Evolutionary conservation across 1,140 invertebrate genomes (phyloP).

Genomic region (Diorhabda carinulata): DNA sequence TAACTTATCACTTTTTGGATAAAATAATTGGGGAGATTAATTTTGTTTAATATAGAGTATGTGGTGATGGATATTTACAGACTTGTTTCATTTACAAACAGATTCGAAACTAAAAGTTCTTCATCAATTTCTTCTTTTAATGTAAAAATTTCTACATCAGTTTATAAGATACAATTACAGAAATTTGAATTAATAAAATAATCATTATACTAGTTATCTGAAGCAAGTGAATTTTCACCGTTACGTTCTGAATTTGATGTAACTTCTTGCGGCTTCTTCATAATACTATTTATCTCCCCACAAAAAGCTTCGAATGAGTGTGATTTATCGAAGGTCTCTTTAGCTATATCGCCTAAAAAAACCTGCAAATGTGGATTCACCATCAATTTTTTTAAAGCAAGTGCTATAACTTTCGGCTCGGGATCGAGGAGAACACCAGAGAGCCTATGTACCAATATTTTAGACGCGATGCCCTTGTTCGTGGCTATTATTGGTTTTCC

Average conservation of each 20-base stretch:
- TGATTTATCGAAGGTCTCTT: constrained; percentile 27
- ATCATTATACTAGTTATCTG: no score
- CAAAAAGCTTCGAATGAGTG: constrained; percentile 30
- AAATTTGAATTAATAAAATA: no score
- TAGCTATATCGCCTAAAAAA: constrained; percentile 32
- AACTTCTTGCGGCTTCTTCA: not conserved
- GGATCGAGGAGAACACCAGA: constrained; percentile 38
- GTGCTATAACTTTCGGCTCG: constrained; percentile 34
- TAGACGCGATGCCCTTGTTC: constrained; percentile 36
- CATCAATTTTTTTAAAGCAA: constrained; percentile 36
- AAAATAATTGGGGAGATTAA: no score
- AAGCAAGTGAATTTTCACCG: not conserved
- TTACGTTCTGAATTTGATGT: no score
- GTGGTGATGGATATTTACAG: no score
- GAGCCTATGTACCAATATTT: constrained; percentile 36
- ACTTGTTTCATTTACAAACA: no score
- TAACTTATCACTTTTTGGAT: no score
- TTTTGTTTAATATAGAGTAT: no score
- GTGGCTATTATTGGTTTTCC: constrained; percentile 39
- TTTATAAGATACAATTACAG: no score
- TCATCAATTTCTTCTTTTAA: no score
- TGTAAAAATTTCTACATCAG: no score
- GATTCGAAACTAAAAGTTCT: no score
- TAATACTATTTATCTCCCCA: constrained; percentile 9
- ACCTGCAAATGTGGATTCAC: constrained; percentile 28